These are phyloP conservation scores for Pygathrix nemaeus DNA, from an alignment of 2,113 vertebrate genomes.

Conservation along the genomic window DNA sequence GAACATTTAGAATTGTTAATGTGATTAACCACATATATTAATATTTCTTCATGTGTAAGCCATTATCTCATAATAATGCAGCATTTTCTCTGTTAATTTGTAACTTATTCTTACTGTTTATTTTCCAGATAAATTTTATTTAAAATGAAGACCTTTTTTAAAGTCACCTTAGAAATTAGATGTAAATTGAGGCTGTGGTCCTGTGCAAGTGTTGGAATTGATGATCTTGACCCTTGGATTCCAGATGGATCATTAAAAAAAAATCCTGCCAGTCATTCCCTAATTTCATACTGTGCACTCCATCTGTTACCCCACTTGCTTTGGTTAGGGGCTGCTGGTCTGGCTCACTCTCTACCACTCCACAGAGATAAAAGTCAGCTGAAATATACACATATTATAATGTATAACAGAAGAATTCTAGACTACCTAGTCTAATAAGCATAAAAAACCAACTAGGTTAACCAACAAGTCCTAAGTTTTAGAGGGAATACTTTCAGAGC, in stretches of 20 bases:
- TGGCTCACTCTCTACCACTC: neutral
- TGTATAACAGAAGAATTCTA: neutral
- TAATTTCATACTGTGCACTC: conserved; percentile 74
- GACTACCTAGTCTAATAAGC: neutral
- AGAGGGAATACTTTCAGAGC: neutral
- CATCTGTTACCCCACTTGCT: conserved; percentile 69
- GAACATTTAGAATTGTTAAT: conserved; percentile 23
- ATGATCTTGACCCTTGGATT: conserved; percentile 74
- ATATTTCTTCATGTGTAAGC: neutral
- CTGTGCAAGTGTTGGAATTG: conserved; percentile 50
- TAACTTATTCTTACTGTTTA: neutral
- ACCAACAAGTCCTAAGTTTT: neutral
- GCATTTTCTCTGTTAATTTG: neutral
- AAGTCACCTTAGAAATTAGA: conserved; percentile 64
- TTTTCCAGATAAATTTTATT: neutral
- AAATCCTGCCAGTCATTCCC: conserved; percentile 60
- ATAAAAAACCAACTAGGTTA: neutral
- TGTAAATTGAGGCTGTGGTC: conserved; percentile 40
- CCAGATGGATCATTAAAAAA: conserved; percentile 73
- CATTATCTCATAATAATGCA: neutral
- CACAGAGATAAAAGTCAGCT: conserved; percentile 21
- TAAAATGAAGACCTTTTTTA: neutral
- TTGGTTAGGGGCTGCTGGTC: neutral
- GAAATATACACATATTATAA: neutral
- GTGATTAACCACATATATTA: neutral